Evolutionary conservation across 2,888 invertebrate genomes (phyloP).

Genomic region (Polydrusus tereticollis): DNA sequence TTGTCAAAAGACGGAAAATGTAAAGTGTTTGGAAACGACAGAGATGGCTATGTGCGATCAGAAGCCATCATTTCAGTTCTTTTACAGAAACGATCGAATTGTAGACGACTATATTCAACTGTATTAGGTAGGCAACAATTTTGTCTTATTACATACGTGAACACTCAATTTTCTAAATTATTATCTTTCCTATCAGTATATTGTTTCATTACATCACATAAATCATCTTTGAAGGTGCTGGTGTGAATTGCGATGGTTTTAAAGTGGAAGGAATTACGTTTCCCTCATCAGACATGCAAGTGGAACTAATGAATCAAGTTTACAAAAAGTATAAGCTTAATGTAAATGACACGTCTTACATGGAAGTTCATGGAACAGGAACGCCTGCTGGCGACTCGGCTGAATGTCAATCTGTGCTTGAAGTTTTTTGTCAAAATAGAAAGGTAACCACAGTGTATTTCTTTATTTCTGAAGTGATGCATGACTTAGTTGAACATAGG

Average conservation of each 20-base stretch:
- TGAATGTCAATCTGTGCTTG: conserved; percentile 52
- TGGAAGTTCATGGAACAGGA: conserved; percentile 91
- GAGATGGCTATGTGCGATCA: conserved; percentile 84
- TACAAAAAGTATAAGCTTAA: conserved; percentile 78
- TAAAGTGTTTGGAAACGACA: conserved; percentile 86
- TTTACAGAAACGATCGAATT: conserved; percentile 74
- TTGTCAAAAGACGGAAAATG: conserved; percentile 51
- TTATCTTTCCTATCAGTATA: no score
- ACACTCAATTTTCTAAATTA: no score
- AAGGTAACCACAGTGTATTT: conserved; percentile 12
- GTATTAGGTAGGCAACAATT: conserved; percentile 18
- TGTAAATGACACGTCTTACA: conserved; percentile 78
- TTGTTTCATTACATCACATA: no score
- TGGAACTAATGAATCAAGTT: conserved; percentile 73
- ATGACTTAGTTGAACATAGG: no score
- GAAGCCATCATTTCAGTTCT: conserved; percentile 81
- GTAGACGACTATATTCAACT: conserved; percentile 57
- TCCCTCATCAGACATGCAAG: conserved; percentile 70
- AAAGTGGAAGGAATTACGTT: conserved; percentile 63
- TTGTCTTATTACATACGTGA: no score
- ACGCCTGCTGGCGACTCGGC: conserved; percentile 57
- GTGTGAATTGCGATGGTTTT: conserved; percentile 62
- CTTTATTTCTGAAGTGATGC: no score
- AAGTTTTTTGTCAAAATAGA: conserved; percentile 47
- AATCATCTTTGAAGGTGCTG: conserved; percentile 50